Conservation (phyloP, 2,888 invertebrate genomes). For the Lasioglossum malachurum region DNA sequence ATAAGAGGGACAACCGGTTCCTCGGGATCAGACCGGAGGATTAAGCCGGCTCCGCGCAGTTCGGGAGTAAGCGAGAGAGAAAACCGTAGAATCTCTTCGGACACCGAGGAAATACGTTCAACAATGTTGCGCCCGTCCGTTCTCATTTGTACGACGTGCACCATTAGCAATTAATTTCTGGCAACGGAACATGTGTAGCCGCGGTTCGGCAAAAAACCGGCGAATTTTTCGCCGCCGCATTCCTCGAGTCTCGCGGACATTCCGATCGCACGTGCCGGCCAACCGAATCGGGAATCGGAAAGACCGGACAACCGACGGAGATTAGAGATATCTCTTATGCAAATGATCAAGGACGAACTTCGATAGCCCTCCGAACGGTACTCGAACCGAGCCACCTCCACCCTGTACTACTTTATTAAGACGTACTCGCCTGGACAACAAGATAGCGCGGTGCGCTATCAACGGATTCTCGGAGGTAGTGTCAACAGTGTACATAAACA, state of each 20-base stretch:
- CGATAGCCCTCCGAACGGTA: neutral
- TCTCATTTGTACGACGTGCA: constrained; percentile 47
- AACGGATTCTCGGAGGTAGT: neutral
- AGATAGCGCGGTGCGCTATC: neutral
- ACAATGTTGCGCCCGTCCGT: constrained; percentile 62
- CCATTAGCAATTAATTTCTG: constrained; percentile 63
- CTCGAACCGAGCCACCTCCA: neutral
- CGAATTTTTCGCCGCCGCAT: constrained; percentile 17
- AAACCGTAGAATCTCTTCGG: constrained; percentile 21
- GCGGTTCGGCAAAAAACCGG: constrained; percentile 42
- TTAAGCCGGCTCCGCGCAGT: constrained; percentile 40
- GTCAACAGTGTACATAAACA: neutral
- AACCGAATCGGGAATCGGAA: neutral
- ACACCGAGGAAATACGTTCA: constrained; percentile 54
- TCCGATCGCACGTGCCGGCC: neutral
- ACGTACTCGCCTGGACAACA: neutral
- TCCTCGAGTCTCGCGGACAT: neutral
- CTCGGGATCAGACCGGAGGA: constrained; percentile 46
- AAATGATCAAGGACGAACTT: neutral
- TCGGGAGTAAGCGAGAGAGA: constrained; percentile 25
- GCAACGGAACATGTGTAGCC: constrained; percentile 48
- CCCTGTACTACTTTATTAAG: neutral
- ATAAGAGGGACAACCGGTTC: constrained; percentile 70
- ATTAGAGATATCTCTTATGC: constrained; percentile 5
- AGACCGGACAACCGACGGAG: neutral